Percentiles rank a stretch among this genome's conserved stretches.
Conservation (phyloP, 2,797 vertebrate species). For the Salarias fasciatus region DNA sequence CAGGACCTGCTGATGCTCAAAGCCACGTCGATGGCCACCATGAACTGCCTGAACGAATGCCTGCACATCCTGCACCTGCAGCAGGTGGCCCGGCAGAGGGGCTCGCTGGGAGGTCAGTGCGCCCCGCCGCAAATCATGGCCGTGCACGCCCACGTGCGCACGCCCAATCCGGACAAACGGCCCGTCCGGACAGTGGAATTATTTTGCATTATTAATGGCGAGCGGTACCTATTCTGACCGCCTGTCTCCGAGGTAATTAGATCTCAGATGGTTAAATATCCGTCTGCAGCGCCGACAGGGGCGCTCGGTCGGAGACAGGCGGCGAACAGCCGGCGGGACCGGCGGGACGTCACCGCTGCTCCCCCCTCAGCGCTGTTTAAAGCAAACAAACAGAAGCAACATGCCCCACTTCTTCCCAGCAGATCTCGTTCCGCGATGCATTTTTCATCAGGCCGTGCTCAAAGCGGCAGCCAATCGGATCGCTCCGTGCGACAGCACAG, state of each 20-base stretch:
- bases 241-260: slow-evolving; percentile 87
- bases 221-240: slow-evolving; percentile 85
- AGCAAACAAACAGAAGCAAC: slow-evolving; percentile 1
- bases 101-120: slow-evolving; percentile 87
- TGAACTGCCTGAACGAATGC: slow-evolving; percentile 98
- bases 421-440: slow-evolving; percentile 85
- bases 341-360: not conserved
- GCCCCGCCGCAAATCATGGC: too few relatives aligned
- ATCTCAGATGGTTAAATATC: slow-evolving; percentile 81
- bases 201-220: slow-evolving; percentile 94
- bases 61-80: slow-evolving; percentile 98
- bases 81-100: slow-evolving; percentile 90
- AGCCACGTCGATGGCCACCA: slow-evolving; percentile 98
- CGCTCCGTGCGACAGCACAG: slow-evolving; percentile 40
- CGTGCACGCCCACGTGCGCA: too few relatives aligned
- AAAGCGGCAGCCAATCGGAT: slow-evolving; percentile 76
- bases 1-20: slow-evolving; percentile 98
- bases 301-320: not conserved
- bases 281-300: slow-evolving; percentile 11
- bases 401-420: slow-evolving; percentile 52
- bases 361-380: slow-evolving; percentile 11
- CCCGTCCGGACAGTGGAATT: slow-evolving; percentile 85
- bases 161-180: slow-evolving; percentile 37
- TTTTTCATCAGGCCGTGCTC: slow-evolving; percentile 82
- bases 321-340: not conserved